These are phyloP conservation scores for Molanna angustata DNA, from an alignment of 2,888 invertebrate genomes.

Conservation along the genomic window DNA sequence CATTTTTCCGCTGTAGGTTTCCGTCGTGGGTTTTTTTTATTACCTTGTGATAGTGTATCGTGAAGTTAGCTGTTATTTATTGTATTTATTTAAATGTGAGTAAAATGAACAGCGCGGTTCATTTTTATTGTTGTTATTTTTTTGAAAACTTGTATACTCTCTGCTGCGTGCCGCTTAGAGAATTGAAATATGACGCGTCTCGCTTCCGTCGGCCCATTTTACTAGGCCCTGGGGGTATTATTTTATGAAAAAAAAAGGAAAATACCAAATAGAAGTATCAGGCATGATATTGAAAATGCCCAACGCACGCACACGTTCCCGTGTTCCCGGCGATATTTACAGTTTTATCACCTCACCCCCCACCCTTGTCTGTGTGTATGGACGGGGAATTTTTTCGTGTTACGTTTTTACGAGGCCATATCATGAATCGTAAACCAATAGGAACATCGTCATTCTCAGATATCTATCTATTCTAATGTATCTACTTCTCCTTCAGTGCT, in stretches of 20 bases:
- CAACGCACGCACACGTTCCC: constrained; percentile 4
- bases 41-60: too few relatives aligned
- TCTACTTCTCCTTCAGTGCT: too few relatives aligned
- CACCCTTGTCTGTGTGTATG: too few relatives aligned
- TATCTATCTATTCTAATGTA: too few relatives aligned
- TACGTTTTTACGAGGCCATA: constrained; percentile 7
- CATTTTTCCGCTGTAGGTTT: too few relatives aligned
- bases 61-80: too few relatives aligned
- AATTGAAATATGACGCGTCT: background rate
- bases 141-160: too few relatives aligned
- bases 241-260: background rate
- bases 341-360: constrained; percentile 25
- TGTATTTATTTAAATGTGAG: too few relatives aligned
- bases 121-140: background rate
- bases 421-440: background rate
- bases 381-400: constrained; percentile 1
- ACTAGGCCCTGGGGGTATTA: background rate
- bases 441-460: too few relatives aligned
- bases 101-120: too few relatives aligned
- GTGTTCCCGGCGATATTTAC: constrained; percentile 26
- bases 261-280: background rate
- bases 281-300: background rate
- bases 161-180: background rate
- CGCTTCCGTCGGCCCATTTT: background rate
- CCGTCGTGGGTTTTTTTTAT: too few relatives aligned